Evolutionary conservation across 2,113 vertebrate genomes (phyloP), one percentile per base, ranked within the genome.

Genomic region (Leptobrachium leishanense): DNA sequence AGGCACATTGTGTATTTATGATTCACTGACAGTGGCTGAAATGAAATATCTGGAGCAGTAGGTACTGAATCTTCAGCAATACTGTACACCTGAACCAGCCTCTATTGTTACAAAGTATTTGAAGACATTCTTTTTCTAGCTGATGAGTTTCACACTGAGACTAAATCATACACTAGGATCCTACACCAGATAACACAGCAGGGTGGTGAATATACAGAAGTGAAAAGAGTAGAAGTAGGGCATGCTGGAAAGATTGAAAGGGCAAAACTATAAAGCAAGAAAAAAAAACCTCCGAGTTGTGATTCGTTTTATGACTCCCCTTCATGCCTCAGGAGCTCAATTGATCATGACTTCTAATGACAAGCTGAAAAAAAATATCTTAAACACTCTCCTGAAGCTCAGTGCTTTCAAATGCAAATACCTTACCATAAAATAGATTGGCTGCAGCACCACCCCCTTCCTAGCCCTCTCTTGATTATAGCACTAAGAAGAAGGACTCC

Each of bases 271-370:
- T 70, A 46, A 76, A 74, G 74, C 67, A 7, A 40, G 72, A 54
- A 54, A 54, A 59, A 59, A 59, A 59, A 81, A 81, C 63, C 70
- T 2, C 40, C 81, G 82, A 90, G 83, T 91, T 90, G 65, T 15
- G 65, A 74, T 83, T 81, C 88, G 85, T 89, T 92, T 86, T 72
- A 74, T 9, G 83, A 86, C 87, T 92, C 55, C 81, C 41, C 81
- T 85, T 80, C 55, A 4, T 54, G 72, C 82, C 84, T 85, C 74
- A 0, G 83, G 77, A 84, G 76, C 85, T 77, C 82, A 39, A 65
- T 2, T n/a, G 84, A 86, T 85, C 70, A 55, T 6, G 9, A 72
- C 68, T 84, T 65, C 75, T 40, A 72, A 9, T 81, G 87, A 85
- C 85, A 82, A 64, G 68, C 20, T 5, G 74, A 11, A 44, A 74